Evolutionary conservation across 2,113 vertebrate genomes (phyloP).

Genomic region (Grammomys dolichurus): DNA sequence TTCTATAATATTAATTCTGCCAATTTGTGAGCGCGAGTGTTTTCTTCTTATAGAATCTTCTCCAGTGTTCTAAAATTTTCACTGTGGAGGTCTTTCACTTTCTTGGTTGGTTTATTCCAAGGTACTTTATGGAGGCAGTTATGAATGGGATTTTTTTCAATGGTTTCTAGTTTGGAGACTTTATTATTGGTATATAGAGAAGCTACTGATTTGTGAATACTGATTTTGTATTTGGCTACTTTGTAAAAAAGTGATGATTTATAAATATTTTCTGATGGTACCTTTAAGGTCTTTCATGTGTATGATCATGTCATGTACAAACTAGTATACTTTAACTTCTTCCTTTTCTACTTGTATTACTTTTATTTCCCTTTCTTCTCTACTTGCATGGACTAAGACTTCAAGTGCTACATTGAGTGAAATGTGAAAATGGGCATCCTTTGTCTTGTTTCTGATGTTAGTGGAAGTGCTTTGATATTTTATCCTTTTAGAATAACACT

Average conservation of each 20-base stretch:
- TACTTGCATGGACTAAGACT: neutral
- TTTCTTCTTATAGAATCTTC: neutral
- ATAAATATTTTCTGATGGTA: neutral
- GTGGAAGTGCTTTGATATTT: neutral
- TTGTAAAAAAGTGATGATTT: neutral
- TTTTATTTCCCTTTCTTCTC: neutral
- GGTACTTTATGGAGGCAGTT: neutral
- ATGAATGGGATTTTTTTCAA: neutral
- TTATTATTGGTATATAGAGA: neutral
- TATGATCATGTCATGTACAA: neutral
- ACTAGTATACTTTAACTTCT: neutral
- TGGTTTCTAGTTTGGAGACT: neutral
- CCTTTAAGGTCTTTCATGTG: neutral
- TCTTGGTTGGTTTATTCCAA: neutral
- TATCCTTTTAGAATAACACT: neutral
- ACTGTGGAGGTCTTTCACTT: neutral
- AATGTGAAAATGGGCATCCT: neutral
- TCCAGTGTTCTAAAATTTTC: neutral
- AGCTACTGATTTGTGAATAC: neutral
- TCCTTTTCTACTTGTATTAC: neutral
- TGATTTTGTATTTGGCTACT: neutral
- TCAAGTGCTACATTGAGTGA: neutral
- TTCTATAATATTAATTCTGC: neutral
- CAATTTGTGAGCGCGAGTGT: neutral
- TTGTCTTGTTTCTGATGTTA: neutral